Base-by-base conservation (phyloP, 2,888 invertebrate species). In the Deilephila porcellus region DNA sequence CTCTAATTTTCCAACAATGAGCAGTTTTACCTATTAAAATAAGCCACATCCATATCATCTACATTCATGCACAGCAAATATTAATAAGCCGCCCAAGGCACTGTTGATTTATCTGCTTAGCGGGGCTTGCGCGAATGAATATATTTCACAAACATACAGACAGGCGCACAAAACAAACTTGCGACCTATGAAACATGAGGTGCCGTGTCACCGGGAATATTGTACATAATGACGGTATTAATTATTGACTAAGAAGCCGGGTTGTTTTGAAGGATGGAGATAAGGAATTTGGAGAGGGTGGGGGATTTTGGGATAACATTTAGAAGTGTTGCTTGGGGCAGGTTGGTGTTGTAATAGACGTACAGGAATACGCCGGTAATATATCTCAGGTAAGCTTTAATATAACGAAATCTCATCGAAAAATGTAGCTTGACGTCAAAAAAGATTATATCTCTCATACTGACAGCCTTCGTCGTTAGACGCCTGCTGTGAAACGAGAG, bases 41-140 rank as follows among this genome's bases (percentile, higher is more conserved):
- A 45, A 45, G 59, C 25, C 85, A 77, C 75, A 85, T 90, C 88
- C 76, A 90, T 86, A 56, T 29, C 73, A 71, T 80, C 77, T 72
- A 73, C 80, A 82, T 62, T 60, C 75, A 79, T 71, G 71, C 74
- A 76, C 81, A 77, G 87, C 90, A 91, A 91, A 93, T 92, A 93
- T 93, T 93, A 93, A 93, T 93, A 93, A 93, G 90, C 90, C 87
- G 88, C 88, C 90, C 87, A 83, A 90, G 88, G 89, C 90, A 84
- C 85, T 89, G 91, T 91, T 93, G 93, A 93, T 94, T 94, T 93
- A 94, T 93, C 86, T 82, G 85, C 88, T 88, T 86, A 86, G 88
- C 82, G 85, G 84, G 83, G 84, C 86, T 87, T 83, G 86, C 88
- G 85, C 85, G 85, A 86, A 89, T 87, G 88, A 88, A 89, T 90